Base-by-base conservation (phyloP, 2,113 vertebrate genomes). In the Proterorhinus semilunaris region DNA sequence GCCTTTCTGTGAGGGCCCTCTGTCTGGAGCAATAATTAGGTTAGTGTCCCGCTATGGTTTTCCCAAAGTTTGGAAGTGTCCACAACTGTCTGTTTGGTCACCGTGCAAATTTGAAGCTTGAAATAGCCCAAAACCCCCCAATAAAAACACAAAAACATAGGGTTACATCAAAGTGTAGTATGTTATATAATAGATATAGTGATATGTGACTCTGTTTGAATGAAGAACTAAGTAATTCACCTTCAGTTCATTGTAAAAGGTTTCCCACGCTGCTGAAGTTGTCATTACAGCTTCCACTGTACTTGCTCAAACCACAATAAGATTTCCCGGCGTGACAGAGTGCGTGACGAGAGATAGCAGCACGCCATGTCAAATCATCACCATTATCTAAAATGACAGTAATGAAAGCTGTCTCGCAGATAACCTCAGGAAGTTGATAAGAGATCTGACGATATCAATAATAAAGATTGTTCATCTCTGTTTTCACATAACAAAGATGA, bases 1-100 rank as follows among this genome's bases (percentile, higher is more conserved):
- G 43, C 74, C 15, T 68, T 27, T 77, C 68, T 87, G 64, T 85
- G 54, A 80, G 58, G 65, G 71, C 55, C 78, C 77, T 81, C 69
- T 88, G 74, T 91, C 71, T 75, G 65, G 71, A 17, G 42, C 21
- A 12, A 46, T 78, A 77, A 82, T 79, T 71, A 21, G 67, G 65
- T 84, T 79, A 65, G 50, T 45, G 54, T 55, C 10, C 51, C 36
- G 62, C 36, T 86, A 62, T 83, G 49, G 50, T 64, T 66, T 12
- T 42, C 57, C 72, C 57, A 17, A 51, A 74, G 69, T 69, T 50
- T 7, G 3, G 51, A 53, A 15, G 16, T 53, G 10, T 50, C 21
- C 45, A 46, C 8, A 27, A 27, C 10, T 53, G 55, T 58, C 10
- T 58, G 27, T 58, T 8, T 8, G 55, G 53, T 10, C 53, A 21